Percentiles rank a stretch among this genome's conserved stretches.
Evolutionary conservation across 2,113 vertebrate genomes (phyloP).

Genomic region (Furnarius figulus): DNA sequence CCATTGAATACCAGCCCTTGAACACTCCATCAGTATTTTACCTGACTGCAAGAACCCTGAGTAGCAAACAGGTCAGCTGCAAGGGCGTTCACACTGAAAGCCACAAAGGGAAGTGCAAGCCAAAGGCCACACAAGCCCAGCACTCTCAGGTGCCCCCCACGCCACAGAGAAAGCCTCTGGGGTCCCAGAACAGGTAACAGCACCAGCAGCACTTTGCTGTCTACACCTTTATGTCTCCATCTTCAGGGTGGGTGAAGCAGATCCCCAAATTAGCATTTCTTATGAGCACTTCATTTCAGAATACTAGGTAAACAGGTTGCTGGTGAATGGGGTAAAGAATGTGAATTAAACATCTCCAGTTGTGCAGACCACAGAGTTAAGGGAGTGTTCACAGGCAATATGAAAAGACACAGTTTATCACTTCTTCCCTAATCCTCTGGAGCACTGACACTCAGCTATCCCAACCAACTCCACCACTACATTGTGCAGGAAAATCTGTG

Average conservation of each 20-base stretch:
- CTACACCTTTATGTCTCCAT: accelerated
- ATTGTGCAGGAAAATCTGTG: not conserved
- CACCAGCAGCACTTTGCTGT: not conserved
- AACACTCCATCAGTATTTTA: not conserved
- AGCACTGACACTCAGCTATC: not conserved
- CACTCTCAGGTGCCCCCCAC: accelerated
- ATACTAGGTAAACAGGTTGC: accelerated
- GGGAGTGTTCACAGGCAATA: accelerated
- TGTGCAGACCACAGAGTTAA: not conserved
- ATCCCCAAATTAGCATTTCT: not conserved
- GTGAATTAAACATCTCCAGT: not conserved
- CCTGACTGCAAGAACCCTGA: not conserved
- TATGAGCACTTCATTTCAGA: not conserved
- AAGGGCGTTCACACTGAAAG: not conserved
- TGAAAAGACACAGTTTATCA: not conserved
- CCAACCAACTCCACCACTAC: not conserved
- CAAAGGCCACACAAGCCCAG: not conserved
- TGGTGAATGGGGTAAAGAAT: not conserved
- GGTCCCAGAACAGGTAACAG: not conserved
- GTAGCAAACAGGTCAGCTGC: not conserved
- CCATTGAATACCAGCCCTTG: accelerated
- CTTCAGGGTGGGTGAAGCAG: accelerated
- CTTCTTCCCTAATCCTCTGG: not conserved
- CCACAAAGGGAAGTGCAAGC: accelerated
- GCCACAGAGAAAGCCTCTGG: accelerated